Conservation (phyloP, 2,888 invertebrate genomes). For the Diabrotica balteata region DNA sequence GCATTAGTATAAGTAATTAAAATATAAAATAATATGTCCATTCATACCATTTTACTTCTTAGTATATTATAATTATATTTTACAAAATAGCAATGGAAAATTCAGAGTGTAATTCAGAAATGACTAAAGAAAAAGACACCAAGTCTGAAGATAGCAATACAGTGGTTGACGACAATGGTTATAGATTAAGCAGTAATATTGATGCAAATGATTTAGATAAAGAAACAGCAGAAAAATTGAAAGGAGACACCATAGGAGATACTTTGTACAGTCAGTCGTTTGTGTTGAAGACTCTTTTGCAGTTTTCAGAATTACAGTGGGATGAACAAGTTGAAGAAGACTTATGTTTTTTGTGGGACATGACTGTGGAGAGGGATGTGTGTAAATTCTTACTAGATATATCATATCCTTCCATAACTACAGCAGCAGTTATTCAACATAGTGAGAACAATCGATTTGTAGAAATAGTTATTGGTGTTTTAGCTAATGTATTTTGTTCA, state of each 20-base stretch:
- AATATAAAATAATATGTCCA: too few species aligned
- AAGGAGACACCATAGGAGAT: slow-evolving; percentile 81
- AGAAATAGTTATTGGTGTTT: slow-evolving; percentile 84
- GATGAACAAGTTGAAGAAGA: slow-evolving; percentile 73
- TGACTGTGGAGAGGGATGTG: slow-evolving; percentile 81
- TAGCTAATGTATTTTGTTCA: slow-evolving; percentile 80
- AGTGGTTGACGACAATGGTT: neutral
- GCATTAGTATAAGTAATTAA: too few species aligned
- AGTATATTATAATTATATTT: too few species aligned
- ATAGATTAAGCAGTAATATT: slow-evolving; percentile 29
- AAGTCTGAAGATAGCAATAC: neutral
- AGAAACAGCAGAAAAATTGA: slow-evolving; percentile 62
- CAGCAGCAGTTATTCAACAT: slow-evolving; percentile 65
- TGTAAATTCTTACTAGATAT: slow-evolving; percentile 73
- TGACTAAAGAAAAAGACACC: neutral
- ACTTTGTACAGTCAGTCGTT: slow-evolving; percentile 82
- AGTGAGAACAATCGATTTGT: slow-evolving; percentile 67
- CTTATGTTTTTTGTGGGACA: slow-evolving; percentile 83
- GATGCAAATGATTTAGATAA: slow-evolving; percentile 51
- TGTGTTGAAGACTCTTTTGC: slow-evolving; percentile 72
- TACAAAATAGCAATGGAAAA: too few species aligned
- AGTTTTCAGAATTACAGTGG: slow-evolving; percentile 67
- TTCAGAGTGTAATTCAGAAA: neutral
- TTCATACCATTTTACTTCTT: too few species aligned
- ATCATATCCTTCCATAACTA: slow-evolving; percentile 71